These are phyloP conservation scores for Sinonovacula constricta DNA, from an alignment of 1,140 invertebrate species.

Conservation along the genomic window DNA sequence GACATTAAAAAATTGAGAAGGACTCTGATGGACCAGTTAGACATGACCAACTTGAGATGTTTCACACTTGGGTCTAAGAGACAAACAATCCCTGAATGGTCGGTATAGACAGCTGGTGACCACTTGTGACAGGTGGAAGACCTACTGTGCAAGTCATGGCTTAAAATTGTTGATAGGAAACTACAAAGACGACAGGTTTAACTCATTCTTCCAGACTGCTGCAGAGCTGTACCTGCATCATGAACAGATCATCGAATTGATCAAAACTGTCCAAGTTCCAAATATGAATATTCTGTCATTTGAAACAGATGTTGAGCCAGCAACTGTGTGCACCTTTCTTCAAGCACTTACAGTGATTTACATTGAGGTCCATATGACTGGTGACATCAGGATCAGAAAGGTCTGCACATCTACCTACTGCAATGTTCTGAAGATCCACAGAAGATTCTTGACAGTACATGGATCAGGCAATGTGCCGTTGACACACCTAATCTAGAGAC, in stretches of 20 bases:
- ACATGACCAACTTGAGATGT: not conserved
- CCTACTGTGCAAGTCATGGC: too few relatives aligned
- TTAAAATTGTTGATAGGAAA: too few relatives aligned
- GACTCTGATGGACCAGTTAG: not conserved
- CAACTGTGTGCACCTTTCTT: not conserved
- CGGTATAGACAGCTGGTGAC: not conserved
- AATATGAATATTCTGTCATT: slow-evolving; percentile 7
- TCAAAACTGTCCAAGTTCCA: slow-evolving; percentile 22
- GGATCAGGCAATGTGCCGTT: not conserved
- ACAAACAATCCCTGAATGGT: not conserved
- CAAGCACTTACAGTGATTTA: not conserved
- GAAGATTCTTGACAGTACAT: not conserved
- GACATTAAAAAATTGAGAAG: not conserved
- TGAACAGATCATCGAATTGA: not conserved
- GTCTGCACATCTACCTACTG: slow-evolving; percentile 6
- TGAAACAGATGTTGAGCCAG: not conserved
- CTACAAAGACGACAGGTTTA: too few relatives aligned
- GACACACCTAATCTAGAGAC: not conserved
- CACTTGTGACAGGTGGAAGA: slow-evolving; percentile 23
- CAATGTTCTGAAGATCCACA: not conserved
- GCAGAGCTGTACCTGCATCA: slow-evolving; percentile 11
- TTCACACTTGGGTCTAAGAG: slow-evolving; percentile 17
- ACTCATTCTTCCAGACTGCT: not conserved
- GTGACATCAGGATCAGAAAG: not conserved
- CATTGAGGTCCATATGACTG: not conserved